These are phyloP conservation scores for Siniperca undulata DNA, from an alignment of 2,797 vertebrate genomes.

Conservation along the genomic window DNA sequence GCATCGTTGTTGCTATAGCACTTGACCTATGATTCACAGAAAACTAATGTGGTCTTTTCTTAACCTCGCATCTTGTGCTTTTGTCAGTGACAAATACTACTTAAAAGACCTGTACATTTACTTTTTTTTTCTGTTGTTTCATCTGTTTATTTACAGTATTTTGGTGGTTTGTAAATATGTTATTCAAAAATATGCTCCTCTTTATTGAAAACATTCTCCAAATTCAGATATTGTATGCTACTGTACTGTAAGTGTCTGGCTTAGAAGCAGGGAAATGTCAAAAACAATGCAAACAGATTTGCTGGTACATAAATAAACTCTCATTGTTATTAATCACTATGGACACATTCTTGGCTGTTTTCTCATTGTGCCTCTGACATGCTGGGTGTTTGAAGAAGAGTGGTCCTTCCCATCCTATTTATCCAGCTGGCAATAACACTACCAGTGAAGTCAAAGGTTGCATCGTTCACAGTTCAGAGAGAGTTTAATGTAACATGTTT, in stretches of 20 bases:
- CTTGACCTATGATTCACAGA: constrained; percentile 64
- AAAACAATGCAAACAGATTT: constrained; percentile 81
- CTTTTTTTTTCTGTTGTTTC: constrained; percentile 43
- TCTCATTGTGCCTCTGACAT: not conserved
- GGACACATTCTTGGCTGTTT: constrained; percentile 25
- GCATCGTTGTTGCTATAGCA: constrained; percentile 70
- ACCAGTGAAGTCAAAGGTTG: constrained; percentile 23
- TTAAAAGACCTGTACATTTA: constrained; percentile 50
- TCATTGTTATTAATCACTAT: constrained; percentile 68
- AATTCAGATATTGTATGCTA: constrained; percentile 77
- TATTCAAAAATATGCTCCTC: constrained; percentile 67
- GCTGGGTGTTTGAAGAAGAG: not conserved
- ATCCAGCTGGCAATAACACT: not conserved
- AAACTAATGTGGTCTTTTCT: constrained; percentile 67
- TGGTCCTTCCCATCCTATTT: not conserved
- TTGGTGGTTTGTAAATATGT: constrained; percentile 78
- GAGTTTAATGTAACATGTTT: constrained; percentile 44
- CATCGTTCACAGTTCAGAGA: not conserved
- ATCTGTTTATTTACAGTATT: constrained; percentile 68
- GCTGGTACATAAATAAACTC: constrained; percentile 82
- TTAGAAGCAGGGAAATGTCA: constrained; percentile 81
- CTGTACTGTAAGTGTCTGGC: constrained; percentile 80
- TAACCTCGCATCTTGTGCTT: constrained; percentile 68
- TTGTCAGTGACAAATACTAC: constrained; percentile 67
- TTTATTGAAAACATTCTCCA: constrained; percentile 69